phyloP scores from a whole-genome alignment of 2,113 vertebrate species.

The Pelvicachromis taeniatus region DNA sequence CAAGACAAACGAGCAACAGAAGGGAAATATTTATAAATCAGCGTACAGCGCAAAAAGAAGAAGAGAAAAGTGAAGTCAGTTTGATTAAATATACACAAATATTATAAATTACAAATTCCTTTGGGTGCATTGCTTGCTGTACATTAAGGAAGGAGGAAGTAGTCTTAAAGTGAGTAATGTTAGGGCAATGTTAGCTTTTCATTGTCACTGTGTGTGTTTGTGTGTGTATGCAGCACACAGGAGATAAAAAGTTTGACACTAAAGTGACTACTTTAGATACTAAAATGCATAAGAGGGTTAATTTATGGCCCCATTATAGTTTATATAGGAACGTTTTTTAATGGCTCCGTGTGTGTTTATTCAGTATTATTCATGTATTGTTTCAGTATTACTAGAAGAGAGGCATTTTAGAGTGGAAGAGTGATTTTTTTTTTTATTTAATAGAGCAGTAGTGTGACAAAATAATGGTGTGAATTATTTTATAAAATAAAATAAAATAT shows the following conservation, averaged over 20 bases:
- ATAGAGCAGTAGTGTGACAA: no score
- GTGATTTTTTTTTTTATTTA: neutral
- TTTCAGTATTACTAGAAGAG: neutral
- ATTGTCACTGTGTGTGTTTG: neutral
- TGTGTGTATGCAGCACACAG: neutral
- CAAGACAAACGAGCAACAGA: neutral
- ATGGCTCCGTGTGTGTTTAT: neutral
- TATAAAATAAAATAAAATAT: no score
- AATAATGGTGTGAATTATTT: no score
- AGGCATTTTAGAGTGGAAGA: no score
- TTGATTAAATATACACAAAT: neutral
- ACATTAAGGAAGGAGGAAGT: neutral
- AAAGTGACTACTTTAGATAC: neutral
- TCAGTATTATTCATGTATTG: neutral
- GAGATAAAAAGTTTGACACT: neutral
- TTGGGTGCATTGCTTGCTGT: neutral
- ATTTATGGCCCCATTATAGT: neutral
- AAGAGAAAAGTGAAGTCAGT: neutral
- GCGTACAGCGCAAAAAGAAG: neutral
- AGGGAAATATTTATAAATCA: neutral
- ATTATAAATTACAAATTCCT: neutral
- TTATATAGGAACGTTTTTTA: neutral
- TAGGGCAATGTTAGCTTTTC: neutral
- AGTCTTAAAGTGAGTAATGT: neutral
- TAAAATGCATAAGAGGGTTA: accelerated